Conservation (phyloP, 2,797 vertebrate species). For the Bradypodion pumilum region DNA sequence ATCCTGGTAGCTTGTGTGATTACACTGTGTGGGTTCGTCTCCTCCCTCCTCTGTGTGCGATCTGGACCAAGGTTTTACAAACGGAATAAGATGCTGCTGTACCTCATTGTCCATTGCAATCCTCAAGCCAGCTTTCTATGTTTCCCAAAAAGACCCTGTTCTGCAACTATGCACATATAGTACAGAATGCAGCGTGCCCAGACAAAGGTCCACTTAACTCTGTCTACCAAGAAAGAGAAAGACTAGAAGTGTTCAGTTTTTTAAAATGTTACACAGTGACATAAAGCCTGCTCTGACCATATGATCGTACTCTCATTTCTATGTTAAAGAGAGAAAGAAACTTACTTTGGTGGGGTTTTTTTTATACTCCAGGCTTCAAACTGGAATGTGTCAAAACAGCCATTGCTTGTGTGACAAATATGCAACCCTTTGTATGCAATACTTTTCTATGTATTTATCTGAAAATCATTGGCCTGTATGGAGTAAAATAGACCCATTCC, state of each 20-base stretch:
- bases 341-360: background rate
- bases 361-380: background rate
- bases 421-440: background rate
- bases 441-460: background rate
- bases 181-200: background rate
- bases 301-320: background rate
- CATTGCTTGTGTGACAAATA: background rate
- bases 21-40: background rate
- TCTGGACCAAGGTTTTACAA: background rate
- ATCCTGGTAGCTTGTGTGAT: background rate
- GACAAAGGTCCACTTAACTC: background rate
- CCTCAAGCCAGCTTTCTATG: background rate
- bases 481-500: background rate
- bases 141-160: background rate
- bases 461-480: background rate
- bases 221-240: background rate
- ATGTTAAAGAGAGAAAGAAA: background rate
- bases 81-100: background rate
- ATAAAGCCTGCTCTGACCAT: background rate
- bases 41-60: background rate
- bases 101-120: background rate
- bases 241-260: background rate
- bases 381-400: background rate
- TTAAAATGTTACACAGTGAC: background rate
- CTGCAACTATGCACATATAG: background rate